Base-by-base conservation (phyloP, 2,113 vertebrate species). In the Zeus faber region DNA sequence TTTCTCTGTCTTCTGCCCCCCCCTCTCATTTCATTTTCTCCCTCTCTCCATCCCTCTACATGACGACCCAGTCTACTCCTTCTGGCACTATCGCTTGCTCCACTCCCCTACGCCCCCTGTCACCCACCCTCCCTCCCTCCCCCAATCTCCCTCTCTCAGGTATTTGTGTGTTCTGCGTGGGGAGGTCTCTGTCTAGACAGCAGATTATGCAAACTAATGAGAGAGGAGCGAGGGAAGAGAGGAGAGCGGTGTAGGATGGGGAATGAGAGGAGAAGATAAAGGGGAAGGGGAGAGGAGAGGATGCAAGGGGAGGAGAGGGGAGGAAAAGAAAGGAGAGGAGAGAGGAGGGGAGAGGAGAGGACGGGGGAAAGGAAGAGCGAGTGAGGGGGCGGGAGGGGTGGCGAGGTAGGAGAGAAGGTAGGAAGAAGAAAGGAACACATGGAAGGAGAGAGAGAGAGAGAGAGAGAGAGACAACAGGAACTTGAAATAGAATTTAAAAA, bases 121-220 rank as follows among this genome's bases (percentile, higher is more conserved):
- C n/a, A n/a, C 64, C 53, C 31, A 40, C 21, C 7, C 10, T 14
- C 17, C 20, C 43, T 21, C 21, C 6, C 45, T 41, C 25, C 31
- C 39, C 50, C 46, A 26, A 45, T 67, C 41, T 27, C 11, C 27
- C 41, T 46, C 70, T 74, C 71, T 72, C 77, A 74, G 69, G 74
- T 9, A 16, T 17, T 16, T 16, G 2, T 77, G 67, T 75, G 76
- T 77, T 82, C 72, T 75, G 69, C 68, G 67, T 59, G 61, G 72
- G 75, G 74, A 75, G 77, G 69, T 29, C 71, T 29, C 37, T 77
- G 83, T 84, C 83, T 85, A 87, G 85, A 87, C 85, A 67, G 76
- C 70, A 71, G 74, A 84, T 87, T 83, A 87, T 73, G 64, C 66
- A 41, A 55, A 87, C 79, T 82, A 81, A 83, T 80, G 22, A 27